Evolutionary conservation across 1,140 invertebrate genomes (phyloP), one percentile per base, ranked within the genome.

Genomic region (Diorhabda carinulata): DNA sequence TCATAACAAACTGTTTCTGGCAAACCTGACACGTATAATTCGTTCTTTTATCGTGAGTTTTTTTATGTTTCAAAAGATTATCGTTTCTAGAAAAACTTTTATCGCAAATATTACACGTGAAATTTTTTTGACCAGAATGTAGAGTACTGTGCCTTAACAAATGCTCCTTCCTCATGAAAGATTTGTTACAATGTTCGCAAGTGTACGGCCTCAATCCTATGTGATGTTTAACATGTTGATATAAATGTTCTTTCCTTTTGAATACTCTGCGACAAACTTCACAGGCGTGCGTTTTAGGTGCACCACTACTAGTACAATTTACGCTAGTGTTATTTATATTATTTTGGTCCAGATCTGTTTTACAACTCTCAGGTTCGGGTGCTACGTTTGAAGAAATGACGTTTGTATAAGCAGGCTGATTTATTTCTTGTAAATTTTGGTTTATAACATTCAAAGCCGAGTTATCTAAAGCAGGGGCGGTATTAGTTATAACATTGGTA

Each of bases 11-110:
- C 4, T 87, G 88, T 74, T 90, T 90, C 62, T 90, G 89, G 76
- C 90, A 88, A 57, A 88, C 85, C 64, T 89, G 87, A 80, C 91
- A 93, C 7, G 86, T 87, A 78, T 87, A 92, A 5, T 89, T 88
- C 0, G 87, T 86, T 5, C 86, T 83, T 45, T 88, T 87, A 56
- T 87, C 89, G 80, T 91, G 88, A 3, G 86, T 85, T 77, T 85
- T 86, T 65, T 85, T 83, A 78, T 93, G 92, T 72, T 92, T 91
- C 65, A 89, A 86, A 0, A 93, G 79, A 76, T 92, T 92, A 74
- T 91, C 90, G 74, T 92, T 91, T 2, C 90, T 85, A 0, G 89
- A 90, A 72, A 93, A 94, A 60, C 86, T 86, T 75, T 92, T 92
- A 3, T 87, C 86, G 78, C 92, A 94, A 4, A 91, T 82, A 57